A percentile compares a stretch with the other conserved stretches of the same genome.
Conservation (phyloP, 2,888 invertebrate genomes). For the Drosophila putrida region DNA sequence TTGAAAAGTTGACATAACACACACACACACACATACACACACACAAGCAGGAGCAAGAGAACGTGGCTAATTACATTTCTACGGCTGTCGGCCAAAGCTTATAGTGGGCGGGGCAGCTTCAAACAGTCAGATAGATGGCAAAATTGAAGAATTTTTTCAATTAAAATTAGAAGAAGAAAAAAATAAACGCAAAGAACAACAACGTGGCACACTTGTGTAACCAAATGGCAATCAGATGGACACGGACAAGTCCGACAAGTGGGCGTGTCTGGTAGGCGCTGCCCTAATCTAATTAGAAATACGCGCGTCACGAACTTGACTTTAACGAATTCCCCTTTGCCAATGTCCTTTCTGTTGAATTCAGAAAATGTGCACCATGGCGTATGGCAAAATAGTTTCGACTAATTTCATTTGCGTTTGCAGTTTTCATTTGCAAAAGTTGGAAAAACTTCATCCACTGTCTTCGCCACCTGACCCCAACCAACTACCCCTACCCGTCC, state of each 20-base stretch:
- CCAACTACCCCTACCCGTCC: neutral
- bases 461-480: slow-evolving; percentile 3
- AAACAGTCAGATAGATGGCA: slow-evolving; percentile 68
- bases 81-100: slow-evolving; percentile 58
- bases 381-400: slow-evolving; percentile 69
- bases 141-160: slow-evolving; percentile 80
- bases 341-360: slow-evolving; percentile 1
- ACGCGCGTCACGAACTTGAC: slow-evolving; percentile 81
- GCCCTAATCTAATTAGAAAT: slow-evolving; percentile 78
- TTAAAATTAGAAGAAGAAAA: slow-evolving; percentile 64
- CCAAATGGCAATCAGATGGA: slow-evolving; percentile 68
- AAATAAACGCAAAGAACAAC: slow-evolving; percentile 27
- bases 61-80: slow-evolving; percentile 73
- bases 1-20: slow-evolving; percentile 73
- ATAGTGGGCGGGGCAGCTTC: slow-evolving; percentile 3
- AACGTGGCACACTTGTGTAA: slow-evolving; percentile 31
- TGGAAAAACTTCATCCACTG: slow-evolving; percentile 51
- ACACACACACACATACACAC: slow-evolving; percentile 11
- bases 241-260: slow-evolving; percentile 36
- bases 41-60: slow-evolving; percentile 9
- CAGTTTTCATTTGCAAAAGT: slow-evolving; percentile 70
- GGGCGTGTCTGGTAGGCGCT: slow-evolving; percentile 50
- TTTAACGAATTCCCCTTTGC: slow-evolving; percentile 22
- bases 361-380: slow-evolving; percentile 46
- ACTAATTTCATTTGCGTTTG: slow-evolving; percentile 78